Conservation (phyloP, 2,797 vertebrate species). For the Lophotriccus pileatus region DNA sequence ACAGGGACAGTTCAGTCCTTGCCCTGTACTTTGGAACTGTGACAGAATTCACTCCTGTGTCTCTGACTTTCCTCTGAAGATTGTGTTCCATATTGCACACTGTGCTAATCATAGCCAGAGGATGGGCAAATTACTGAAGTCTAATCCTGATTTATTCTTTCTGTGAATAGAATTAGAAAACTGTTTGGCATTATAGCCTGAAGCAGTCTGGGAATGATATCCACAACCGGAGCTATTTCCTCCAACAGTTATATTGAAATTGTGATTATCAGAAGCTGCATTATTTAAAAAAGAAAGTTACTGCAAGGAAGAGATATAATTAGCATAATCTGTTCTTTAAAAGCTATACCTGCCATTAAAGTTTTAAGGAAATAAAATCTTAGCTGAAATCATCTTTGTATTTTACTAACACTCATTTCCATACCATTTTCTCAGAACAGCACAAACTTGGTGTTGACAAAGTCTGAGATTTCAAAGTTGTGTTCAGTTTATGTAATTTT, state of each 20-base stretch:
- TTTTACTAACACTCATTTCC: constrained; percentile 13
- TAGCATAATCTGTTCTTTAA: constrained; percentile 19
- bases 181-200: neutral
- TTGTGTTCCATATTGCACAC: neutral
- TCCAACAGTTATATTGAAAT: neutral
- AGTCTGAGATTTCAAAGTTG: neutral
- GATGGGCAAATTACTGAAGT: neutral
- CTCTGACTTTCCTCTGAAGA: neutral
- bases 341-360: neutral
- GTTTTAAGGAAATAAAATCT: constrained; percentile 12
- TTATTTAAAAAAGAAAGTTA: neutral
- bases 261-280: constrained; percentile 2
- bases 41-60: neutral
- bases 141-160: neutral
- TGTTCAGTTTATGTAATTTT: constrained; percentile 10
- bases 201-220: neutral
- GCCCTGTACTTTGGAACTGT: neutral
- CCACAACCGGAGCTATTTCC: neutral
- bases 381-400: neutral
- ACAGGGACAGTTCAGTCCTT: neutral
- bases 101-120: neutral
- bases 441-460: neutral
- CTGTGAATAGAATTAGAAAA: neutral
- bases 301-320: neutral
- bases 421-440: neutral